These are phyloP conservation scores for Doryteuthis pealeii DNA, from an alignment of 1,140 invertebrate species.

Conservation along the genomic window DNA sequence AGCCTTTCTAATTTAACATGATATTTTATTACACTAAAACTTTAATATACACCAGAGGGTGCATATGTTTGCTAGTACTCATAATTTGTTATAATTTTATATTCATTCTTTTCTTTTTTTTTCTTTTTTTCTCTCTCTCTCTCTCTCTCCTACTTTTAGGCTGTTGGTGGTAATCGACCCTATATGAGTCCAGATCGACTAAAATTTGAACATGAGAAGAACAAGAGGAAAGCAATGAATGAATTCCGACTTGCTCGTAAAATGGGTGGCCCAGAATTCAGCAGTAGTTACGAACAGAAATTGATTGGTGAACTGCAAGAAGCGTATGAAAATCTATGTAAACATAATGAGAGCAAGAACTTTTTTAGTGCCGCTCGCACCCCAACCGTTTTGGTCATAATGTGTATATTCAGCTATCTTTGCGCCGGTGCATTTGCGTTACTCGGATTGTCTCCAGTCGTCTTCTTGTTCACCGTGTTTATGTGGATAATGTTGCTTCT, in stretches of 20 bases:
- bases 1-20: too few species aligned
- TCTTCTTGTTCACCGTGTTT: constrained; percentile 83
- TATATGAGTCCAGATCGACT: constrained; percentile 82
- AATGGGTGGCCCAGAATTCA: constrained; percentile 95
- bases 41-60: too few species aligned
- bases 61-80: too few species aligned
- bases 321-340: constrained; percentile 78
- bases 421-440: constrained; percentile 76
- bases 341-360: constrained; percentile 96
- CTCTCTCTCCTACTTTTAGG: constrained; percentile 21
- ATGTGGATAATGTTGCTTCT: constrained; percentile 85
- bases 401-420: constrained; percentile 84
- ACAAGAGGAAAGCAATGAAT: constrained; percentile 71
- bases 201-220: constrained; percentile 78
- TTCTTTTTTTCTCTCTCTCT: too few species aligned
- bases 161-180: constrained; percentile 71
- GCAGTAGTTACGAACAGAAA: constrained; percentile 74
- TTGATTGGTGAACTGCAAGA: constrained; percentile 77
- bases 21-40: too few species aligned
- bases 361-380: constrained; percentile 94
- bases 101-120: too few species aligned
- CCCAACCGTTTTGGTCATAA: constrained; percentile 89
- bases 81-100: too few species aligned
- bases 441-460: constrained; percentile 82
- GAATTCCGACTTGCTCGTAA: constrained; percentile 83